Evolutionary conservation across 2,888 invertebrate genomes (phyloP).

Genomic region (Leptinotarsa juncta): DNA sequence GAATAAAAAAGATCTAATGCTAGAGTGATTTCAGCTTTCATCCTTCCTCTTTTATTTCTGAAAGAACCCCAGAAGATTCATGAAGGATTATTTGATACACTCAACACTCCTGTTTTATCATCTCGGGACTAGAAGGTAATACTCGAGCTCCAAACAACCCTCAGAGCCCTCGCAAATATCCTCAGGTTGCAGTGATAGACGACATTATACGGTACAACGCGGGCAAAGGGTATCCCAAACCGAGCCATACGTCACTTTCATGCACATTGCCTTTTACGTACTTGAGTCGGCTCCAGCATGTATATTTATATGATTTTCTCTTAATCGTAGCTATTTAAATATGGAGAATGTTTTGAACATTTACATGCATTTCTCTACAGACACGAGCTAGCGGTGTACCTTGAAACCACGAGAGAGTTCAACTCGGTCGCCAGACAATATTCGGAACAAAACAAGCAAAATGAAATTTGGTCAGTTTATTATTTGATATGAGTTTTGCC

Average conservation of each 20-base stretch:
- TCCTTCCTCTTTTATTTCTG: neutral
- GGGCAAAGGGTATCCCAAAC: slow-evolving; percentile 33
- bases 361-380: slow-evolving; percentile 13
- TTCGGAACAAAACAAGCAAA: neutral
- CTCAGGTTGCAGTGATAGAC: slow-evolving; percentile 43
- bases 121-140: slow-evolving; percentile 11
- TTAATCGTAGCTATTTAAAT: slow-evolving; percentile 56
- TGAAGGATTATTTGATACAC: slow-evolving; percentile 8
- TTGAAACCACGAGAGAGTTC: no score
- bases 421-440: no score
- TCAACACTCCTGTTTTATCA: slow-evolving; percentile 17
- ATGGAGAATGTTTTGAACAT: slow-evolving; percentile 41
- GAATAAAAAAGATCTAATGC: neutral
- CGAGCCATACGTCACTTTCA: slow-evolving; percentile 45
- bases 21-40: neutral
- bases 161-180: slow-evolving; percentile 36
- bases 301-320: slow-evolving; percentile 53
- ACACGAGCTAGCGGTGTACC: neutral
- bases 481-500: no score
- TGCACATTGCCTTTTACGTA: slow-evolving; percentile 36
- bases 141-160: slow-evolving; percentile 6
- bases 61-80: slow-evolving; percentile 6
- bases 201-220: slow-evolving; percentile 40
- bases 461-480: neutral
- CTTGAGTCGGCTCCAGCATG: slow-evolving; percentile 30